phyloP scores from a whole-genome alignment of 2,113 vertebrate genomes.

The Podiceps cristatus region DNA sequence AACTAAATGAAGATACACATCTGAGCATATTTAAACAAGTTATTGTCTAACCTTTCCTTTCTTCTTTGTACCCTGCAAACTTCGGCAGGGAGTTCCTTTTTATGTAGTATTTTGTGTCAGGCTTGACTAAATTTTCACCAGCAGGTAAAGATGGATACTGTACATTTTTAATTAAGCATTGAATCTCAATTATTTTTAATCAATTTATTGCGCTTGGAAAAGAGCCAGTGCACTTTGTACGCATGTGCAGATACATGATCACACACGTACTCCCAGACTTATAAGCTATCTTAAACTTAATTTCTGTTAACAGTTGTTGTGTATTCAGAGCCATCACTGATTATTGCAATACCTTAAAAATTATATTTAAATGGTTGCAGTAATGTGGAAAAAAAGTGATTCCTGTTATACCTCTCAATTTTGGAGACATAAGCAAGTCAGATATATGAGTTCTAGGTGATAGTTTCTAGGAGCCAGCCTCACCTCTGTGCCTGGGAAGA shows the following conservation, averaged over 20 bases:
- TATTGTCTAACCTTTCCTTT: background rate
- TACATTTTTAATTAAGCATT: background rate
- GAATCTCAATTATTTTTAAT: background rate
- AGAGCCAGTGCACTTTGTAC: background rate
- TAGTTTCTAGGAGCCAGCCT: background rate
- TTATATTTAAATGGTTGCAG: background rate
- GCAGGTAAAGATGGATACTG: background rate
- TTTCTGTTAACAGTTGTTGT: background rate
- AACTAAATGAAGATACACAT: background rate
- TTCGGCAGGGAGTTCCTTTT: background rate
- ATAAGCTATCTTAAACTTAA: background rate
- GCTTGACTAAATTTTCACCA: background rate
- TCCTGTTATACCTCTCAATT: background rate
- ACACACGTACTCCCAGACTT: background rate
- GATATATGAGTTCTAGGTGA: background rate
- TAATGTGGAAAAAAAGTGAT: background rate
- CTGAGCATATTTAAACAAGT: background rate
- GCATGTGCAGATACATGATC: background rate
- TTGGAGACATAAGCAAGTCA: background rate
- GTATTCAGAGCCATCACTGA: background rate
- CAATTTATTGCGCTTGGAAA: background rate
- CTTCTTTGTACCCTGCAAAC: background rate
- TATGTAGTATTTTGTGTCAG: background rate
- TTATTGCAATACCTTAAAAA: background rate
- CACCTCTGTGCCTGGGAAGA: too few species aligned